Evolutionary conservation across 35 echinoderm and acorn worm genomes (phyloP), one percentile per base, ranked within the genome.

Genomic region (Anneissia japonica): DNA sequence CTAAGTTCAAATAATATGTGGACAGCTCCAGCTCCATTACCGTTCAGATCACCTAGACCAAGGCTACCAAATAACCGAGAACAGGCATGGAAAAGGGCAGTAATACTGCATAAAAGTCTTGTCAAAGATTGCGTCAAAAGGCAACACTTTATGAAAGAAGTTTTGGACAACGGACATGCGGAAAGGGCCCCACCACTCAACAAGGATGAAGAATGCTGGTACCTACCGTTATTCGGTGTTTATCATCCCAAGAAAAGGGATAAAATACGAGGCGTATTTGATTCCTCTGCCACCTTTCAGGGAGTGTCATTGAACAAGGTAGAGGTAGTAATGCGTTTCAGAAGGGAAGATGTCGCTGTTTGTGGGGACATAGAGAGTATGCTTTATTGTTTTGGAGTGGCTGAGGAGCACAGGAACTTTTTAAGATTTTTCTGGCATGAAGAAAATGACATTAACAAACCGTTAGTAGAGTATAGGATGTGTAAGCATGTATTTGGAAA

Each of bases 391-490:
- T 89, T 89, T 84, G n/a, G 28, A 30, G 83, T 86, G 33, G 30
- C 37, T 17, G 78, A 79, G 35, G 21, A 83, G 55, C 38, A 87
- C 37, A 17, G 41, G 23, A 32, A 89, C 34, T 89, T 46, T 32
- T 46, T 89, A 32, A 17, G 87, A 29, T 84, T 89, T 41, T 31
- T 89, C 80, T 87, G 86, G 76, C 82, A 33, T 36, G 86, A 87
- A 51, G 76, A 87, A 46, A 76, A 76, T 29, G 86, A 87, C 38
- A 23, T 87, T 6, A 40, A 77, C 29, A 87, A 81, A 32, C 32
- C 33, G 12, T 26, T 76, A 28, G 74, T 81, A 30, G 89, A 90
- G 30, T 79, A 90, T 35, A 72, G 89, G 6, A 90, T 89, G 80
- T 76, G 77, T 32, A 72, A 84, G 4, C 56, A 90, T 39, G 55